phyloP scores from a whole-genome alignment of 2,113 vertebrate species.

The Halichoeres trimaculatus region DNA sequence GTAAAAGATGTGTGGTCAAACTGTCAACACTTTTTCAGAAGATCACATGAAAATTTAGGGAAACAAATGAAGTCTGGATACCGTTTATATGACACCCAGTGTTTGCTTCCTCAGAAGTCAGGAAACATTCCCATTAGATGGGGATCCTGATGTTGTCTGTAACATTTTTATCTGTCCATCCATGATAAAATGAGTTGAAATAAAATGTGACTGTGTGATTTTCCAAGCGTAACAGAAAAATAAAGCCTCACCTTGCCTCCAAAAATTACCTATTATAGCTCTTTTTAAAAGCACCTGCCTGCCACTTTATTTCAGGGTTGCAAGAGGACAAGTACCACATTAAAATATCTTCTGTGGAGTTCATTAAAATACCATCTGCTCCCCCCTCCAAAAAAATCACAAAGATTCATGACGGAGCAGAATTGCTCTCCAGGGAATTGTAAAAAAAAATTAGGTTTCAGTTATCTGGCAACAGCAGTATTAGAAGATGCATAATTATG shows the following conservation, averaged over 20 bases:
- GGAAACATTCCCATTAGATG: not conserved
- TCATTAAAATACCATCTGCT: slow-evolving; percentile 74
- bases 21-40: not conserved
- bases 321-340: slow-evolving; percentile 54
- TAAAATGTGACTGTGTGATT: slow-evolving; percentile 5
- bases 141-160: not conserved
- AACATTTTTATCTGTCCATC: not conserved
- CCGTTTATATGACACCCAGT: not conserved
- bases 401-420: slow-evolving; percentile 46
- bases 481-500: slow-evolving; percentile 54
- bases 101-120: not conserved
- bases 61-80: not conserved
- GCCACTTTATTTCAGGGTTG: slow-evolving; percentile 40
- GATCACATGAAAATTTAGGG: not conserved
- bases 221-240: slow-evolving; percentile 7
- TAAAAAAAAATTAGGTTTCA: slow-evolving; percentile 41
- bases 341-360: slow-evolving; percentile 56
- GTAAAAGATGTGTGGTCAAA: not conserved
- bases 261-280: slow-evolving; percentile 35
- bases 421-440: slow-evolving; percentile 51
- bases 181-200: not conserved
- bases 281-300: slow-evolving; percentile 43
- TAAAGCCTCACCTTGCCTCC: not conserved
- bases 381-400: slow-evolving; percentile 30
- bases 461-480: slow-evolving; percentile 49